Percentiles rank a stretch among this genome's conserved stretches.
These are phyloP conservation scores for Lasius platythorax DNA, from an alignment of 2,888 invertebrate genomes.

Conservation along the genomic window DNA sequence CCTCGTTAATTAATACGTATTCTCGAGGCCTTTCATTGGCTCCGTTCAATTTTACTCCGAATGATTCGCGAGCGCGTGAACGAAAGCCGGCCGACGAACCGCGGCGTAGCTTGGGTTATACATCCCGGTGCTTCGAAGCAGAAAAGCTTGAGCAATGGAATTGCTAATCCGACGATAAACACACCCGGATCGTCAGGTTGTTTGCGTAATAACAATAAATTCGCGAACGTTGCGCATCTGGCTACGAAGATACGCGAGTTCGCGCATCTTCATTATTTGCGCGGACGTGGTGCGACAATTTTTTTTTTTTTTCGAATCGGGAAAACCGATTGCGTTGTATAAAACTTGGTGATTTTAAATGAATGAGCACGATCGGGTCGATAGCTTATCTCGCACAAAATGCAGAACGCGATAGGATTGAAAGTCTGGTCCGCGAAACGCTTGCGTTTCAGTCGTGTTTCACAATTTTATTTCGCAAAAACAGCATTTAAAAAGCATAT, in stretches of 20 bases:
- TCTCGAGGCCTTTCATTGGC: conserved; percentile 39
- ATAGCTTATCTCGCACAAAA: conserved; percentile 70
- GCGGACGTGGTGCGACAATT: conserved; percentile 64
- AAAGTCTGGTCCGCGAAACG: conserved; percentile 57
- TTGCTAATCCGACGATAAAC: conserved; percentile 75
- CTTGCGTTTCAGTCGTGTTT: conserved; percentile 61
- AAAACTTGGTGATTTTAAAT: conserved; percentile 67
- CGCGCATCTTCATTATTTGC: conserved; percentile 71
- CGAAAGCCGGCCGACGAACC: conserved; percentile 33
- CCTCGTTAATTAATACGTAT: conserved; percentile 50
- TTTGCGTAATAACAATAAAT: conserved; percentile 74
- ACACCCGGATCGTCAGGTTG: conserved; percentile 66
- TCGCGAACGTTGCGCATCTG: conserved; percentile 73
- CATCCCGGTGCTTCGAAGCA: conserved; percentile 35
- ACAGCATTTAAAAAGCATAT: conserved; percentile 31
- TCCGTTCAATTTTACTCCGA: conserved; percentile 48
- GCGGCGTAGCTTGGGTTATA: not conserved
- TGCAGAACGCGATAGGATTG: conserved; percentile 63
- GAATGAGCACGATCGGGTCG: conserved; percentile 49
- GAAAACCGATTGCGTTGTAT: conserved; percentile 51
- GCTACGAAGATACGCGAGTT: conserved; percentile 72
- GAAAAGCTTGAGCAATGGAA: conserved; percentile 70
- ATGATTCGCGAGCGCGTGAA: conserved; percentile 41
- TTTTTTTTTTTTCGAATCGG: conserved; percentile 51
- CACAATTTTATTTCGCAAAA: conserved; percentile 40